Conservation (phyloP, 1,140 invertebrate species). For the Phthorimaea operculella region DNA sequence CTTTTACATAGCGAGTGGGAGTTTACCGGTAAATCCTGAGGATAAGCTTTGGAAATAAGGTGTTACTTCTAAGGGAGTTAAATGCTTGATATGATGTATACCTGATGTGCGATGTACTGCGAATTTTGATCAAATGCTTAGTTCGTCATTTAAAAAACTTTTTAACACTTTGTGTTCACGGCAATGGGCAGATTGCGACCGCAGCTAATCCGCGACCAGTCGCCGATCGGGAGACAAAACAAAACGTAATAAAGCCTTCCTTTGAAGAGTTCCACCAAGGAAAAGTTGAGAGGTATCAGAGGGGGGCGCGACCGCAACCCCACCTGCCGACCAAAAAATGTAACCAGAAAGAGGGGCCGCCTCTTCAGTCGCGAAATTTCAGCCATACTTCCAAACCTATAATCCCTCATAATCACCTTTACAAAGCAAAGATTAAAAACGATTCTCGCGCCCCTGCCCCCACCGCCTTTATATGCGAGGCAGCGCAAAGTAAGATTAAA, state of each 20-base stretch:
- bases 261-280: constrained; percentile 54
- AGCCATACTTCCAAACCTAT: constrained; percentile 67
- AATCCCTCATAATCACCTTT: constrained; percentile 70
- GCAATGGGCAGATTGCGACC: constrained; percentile 12
- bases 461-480: constrained; percentile 62
- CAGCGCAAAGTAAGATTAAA: constrained; percentile 65
- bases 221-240: constrained; percentile 37
- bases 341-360: constrained; percentile 52
- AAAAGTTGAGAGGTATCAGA: constrained; percentile 55
- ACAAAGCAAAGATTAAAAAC: constrained; percentile 71
- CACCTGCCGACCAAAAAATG: constrained; percentile 55
- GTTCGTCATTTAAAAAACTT: not conserved
- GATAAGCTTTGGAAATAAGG: too few species aligned
- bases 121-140: too few species aligned
- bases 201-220: constrained; percentile 34
- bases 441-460: constrained; percentile 52
- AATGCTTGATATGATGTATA: too few species aligned
- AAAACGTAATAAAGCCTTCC: constrained; percentile 55
- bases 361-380: constrained; percentile 61
- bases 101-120: too few species aligned
- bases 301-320: constrained; percentile 53
- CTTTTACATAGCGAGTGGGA: not conserved
- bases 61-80: too few species aligned
- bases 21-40: too few species aligned
- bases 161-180: not conserved